Conservation (phyloP, 2,797 vertebrate genomes). For the Lagocephalus sceleratus region DNA sequence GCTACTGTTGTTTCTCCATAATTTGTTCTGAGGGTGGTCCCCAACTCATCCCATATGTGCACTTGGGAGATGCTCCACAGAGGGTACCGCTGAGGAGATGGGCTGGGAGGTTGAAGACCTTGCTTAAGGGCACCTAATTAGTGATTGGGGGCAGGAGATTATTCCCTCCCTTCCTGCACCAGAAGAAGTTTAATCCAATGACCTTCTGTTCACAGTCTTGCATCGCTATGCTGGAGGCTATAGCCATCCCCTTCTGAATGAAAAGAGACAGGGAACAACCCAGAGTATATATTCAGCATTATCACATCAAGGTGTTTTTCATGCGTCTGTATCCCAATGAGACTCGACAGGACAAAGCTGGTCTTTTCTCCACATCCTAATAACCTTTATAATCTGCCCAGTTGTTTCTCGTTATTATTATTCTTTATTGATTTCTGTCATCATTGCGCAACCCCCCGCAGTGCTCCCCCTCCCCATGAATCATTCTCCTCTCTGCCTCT, state of each 20-base stretch:
- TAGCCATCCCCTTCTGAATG: conserved; percentile 33
- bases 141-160: conserved; percentile 55
- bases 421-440: conserved; percentile 81
- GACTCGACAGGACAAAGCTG: conserved; percentile 35
- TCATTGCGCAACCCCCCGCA: conserved; percentile 61
- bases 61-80: conserved; percentile 41
- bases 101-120: conserved; percentile 48
- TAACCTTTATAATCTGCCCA: conserved; percentile 75
- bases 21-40: conserved; percentile 23
- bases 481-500: conserved; percentile 57
- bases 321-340: conserved; percentile 21
- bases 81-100: conserved; percentile 28
- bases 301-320: conserved; percentile 53
- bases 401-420: conserved; percentile 81
- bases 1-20: conserved; percentile 25
- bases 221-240: conserved; percentile 53
- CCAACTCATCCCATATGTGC: conserved; percentile 20
- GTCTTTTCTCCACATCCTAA: conserved; percentile 65
- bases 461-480: conserved; percentile 60
- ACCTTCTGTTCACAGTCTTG: conserved; percentile 58
- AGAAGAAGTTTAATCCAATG: conserved; percentile 54
- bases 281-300: conserved; percentile 21
- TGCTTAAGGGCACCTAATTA: conserved; percentile 70
- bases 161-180: conserved; percentile 43
- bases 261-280: conserved; percentile 20